Base-by-base conservation (phyloP, 2,888 invertebrate species). In the Drosophila algonquin region DNA sequence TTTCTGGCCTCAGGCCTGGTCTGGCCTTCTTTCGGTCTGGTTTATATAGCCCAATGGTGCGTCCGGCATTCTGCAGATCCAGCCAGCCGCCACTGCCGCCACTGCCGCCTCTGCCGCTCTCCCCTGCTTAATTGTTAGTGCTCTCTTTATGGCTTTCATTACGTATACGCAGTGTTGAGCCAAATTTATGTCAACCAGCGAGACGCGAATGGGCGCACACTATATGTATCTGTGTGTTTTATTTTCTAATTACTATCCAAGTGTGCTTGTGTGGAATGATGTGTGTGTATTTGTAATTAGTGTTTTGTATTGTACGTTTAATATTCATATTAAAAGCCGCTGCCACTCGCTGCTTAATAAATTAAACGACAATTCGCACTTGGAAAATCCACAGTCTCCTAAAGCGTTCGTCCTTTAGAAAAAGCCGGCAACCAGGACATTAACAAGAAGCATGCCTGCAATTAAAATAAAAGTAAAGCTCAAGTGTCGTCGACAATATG, bases 331-430 rank as follows among this genome's bases (percentile, higher is more conserved):
- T 85, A 85, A 83, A 79, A 75, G 77, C 77, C 68, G 63, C 67
- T 69, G 50, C 69, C 80, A 68, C 63, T 77, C 63, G 85, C 63
- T 75, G 84, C 76, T 86, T 85, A 85, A 85, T 85, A 85, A 88
- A 86, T 85, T 82, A 85, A 85, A 79, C 88, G 88, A 86, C 86
- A 85, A 86, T 88, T 85, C 82, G 76, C 80, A 81, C 85, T 79
- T 77, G 77, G 73, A 73, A n/a, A 40, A 40, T 40, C 40, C 40
- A 7, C 7, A 14, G 40, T 14, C 40, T 27, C 27, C 7, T 27
- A 7, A 27, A 27, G 27, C 27, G 27, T 6, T 6, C 27, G 7
- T 27, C 27, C 27, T 27, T 30, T 30, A 8, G 30, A 30, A 30
- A 27, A 30, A 30, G 30, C 30, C 30, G 30, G 68, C 63, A 63